Evolutionary conservation across 2,113 vertebrate genomes (phyloP), one percentile per base, ranked within the genome.

Genomic region (Entomyzon cyanotis): DNA sequence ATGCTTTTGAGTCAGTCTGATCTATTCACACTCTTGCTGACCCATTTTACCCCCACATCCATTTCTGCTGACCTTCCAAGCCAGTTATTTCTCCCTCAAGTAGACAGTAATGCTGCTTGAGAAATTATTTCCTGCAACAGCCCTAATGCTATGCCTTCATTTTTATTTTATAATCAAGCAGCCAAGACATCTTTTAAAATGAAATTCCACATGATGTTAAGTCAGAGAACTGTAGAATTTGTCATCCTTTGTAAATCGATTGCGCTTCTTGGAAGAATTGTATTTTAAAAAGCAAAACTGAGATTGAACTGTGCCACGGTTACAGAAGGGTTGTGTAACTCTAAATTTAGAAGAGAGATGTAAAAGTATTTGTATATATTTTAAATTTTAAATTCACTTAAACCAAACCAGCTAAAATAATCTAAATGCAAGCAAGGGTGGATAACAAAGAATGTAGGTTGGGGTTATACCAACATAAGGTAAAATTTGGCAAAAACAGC

Each of bases 31-130:
- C 3, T 93, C 84, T 68, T 68, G 52, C 86, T 95, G 89, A 84
- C 71, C 59, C 70, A 33, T 74, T 92, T 89, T 81, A 75, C 23
- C 71, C 76, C 28, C 0, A 0, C 76, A 81, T 95, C 80, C 47
- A 50, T 92, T 96, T 86, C 91, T 92, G 60, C 73, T 87, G 93
- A 93, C 60, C 73, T 81, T 15, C 47, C 86, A 85, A 87, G 84
- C 39, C 62, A 78, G 86, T 62, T 86, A 77, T n/a, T 94, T 94
- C 71, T 93, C 55, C 35, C 56, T 95, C 76, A 86, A 63, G 67
- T 60, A 90, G 89, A 69, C 65, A 91, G 70, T 83, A 88, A 78
- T 87, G 83, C 78, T 62, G 15, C 75, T 85, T 83, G 78, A 95
- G 78, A 87, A 93, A 55, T 77, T 5, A 76, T 79, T 91, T 94